Evolutionary conservation across 2,113 vertebrate species (phyloP), one percentile per base, ranked within the genome.

Genomic region (Chaetodon trifascialis): DNA sequence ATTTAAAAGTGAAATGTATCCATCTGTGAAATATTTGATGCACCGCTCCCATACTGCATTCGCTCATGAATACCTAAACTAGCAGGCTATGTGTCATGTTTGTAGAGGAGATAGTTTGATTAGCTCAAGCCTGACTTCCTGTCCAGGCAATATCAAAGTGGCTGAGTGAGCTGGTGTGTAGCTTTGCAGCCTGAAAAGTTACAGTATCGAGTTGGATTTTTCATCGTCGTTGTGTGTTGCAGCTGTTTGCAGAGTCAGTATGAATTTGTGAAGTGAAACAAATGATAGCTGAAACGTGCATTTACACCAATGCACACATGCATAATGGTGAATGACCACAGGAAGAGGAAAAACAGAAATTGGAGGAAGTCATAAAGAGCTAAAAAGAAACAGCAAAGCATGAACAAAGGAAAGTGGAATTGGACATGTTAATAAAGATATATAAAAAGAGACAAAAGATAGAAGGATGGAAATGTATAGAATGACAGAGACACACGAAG

Each of bases 11-110:
- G 58, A 72, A 75, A 76, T 72, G 17, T 17, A 49, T 56, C 12
- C 8, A 0, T 71, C 52, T 62, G 46, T 75, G 30, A 75, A 78
- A 46, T 78, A 51, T 69, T 9, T 19, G 15, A 34, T 54, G 67
- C 56, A 40, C 4, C 4, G 9, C 49, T 81, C 21, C 17, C 8
- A 11, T 36, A 2, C 11, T 36, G 54, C 68, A 17, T 52, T 67
- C 1, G 1, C 68, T 76, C 79, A 79, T 80, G 85, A 91, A 85
- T 89, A 80, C 42, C 19, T 73, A 75, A 86, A 65, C 67, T 19
- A 40, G 40, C 63, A 1, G 73, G 42, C 72, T 64, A 0, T 73
- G 54, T 49, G 73, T 79, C 56, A 49, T 77, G 63, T 91, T 79
- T 84, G 54, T 66, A 59, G 49, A 83, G 21, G 54, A 82, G 60